A percentile compares a stretch with the other conserved stretches of the same genome.
These are phyloP conservation scores for Parascotia fuliginaria DNA, from an alignment of 2,888 invertebrate species.

Conservation along the genomic window DNA sequence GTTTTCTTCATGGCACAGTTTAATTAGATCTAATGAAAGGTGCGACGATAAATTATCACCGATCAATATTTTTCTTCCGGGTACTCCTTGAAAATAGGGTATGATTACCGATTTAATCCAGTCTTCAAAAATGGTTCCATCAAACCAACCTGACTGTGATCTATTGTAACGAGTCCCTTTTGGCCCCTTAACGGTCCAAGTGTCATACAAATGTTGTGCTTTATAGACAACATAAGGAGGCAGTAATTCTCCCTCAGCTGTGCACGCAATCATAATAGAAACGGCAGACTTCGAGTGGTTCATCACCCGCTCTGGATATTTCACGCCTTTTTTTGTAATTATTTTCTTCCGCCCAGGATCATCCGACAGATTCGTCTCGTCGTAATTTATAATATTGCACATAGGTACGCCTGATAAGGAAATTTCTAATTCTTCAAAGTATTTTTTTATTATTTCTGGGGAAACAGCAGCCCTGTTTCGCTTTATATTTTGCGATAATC, in stretches of 20 bases:
- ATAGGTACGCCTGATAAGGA: constrained; percentile 13
- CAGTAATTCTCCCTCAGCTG: constrained; percentile 54
- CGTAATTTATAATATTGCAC: constrained; percentile 30
- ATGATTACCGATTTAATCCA: constrained; percentile 35
- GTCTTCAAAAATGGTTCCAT: constrained; percentile 45
- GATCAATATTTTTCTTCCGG: constrained; percentile 21
- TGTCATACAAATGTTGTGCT: constrained; percentile 52
- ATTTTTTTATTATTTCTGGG: constrained; percentile 13
- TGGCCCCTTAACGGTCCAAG: constrained; percentile 43
- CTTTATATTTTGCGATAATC: constrained; percentile 21
- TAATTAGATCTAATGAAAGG: constrained; percentile 14
- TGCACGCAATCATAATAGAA: constrained; percentile 57
- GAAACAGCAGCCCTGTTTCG: constrained; percentile 15
- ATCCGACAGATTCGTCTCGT: constrained; percentile 31
- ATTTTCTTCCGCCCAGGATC: constrained; percentile 24
- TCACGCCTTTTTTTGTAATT: constrained; percentile 20
- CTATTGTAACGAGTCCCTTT: constrained; percentile 55
- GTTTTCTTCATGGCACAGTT: constrained; percentile 20
- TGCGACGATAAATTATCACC: constrained; percentile 34
- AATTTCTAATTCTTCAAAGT: constrained; percentile 20
- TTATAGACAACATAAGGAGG: constrained; percentile 66
- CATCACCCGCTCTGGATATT: constrained; percentile 25
- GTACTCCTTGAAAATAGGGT: constrained; percentile 14
- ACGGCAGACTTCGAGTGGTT: constrained; percentile 28
- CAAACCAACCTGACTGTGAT: constrained; percentile 58